phyloP scores from a whole-genome alignment of 2,113 vertebrate species.

The Axis porcinus region DNA sequence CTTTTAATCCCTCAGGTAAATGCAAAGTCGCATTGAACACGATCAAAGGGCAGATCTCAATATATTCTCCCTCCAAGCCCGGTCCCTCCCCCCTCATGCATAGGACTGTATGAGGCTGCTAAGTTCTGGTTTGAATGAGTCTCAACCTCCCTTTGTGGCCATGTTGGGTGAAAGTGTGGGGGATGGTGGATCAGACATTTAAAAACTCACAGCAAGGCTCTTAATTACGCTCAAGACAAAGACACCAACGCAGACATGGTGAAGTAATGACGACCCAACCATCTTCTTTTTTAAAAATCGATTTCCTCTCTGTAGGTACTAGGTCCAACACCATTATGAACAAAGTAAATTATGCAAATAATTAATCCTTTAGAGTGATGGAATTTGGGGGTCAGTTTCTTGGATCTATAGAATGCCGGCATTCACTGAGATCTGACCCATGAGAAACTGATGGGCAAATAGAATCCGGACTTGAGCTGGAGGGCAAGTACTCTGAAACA shows the following conservation, averaged over 20 bases:
- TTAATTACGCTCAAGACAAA: conserved; percentile 59
- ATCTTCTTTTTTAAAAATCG: conserved; percentile 55
- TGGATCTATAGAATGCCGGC: conserved; percentile 6
- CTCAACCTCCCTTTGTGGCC: conserved; percentile 65
- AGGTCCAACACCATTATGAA: conserved; percentile 26
- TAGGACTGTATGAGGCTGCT: conserved; percentile 57
- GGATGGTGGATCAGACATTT: conserved; percentile 46
- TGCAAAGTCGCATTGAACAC: conserved; percentile 66
- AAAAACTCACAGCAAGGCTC: conserved; percentile 56
- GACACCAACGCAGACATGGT: conserved; percentile 38
- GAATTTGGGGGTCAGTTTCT: conserved; percentile 59
- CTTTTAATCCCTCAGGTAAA: conserved; percentile 74
- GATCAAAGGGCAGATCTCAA: conserved; percentile 71
- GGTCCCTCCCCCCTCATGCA: conserved; percentile 33
- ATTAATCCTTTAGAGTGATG: conserved; percentile 60
- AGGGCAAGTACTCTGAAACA: not conserved
- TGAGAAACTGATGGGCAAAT: conserved; percentile 33
- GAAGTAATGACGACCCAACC: conserved; percentile 48
- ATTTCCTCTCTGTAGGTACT: conserved; percentile 62
- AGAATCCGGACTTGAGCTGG: not conserved
- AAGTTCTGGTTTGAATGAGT: conserved; percentile 63
- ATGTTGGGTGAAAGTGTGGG: conserved; percentile 58
- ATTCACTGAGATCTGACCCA: conserved; percentile 50
- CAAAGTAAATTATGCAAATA: conserved; percentile 69
- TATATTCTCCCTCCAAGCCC: conserved; percentile 51